Evolutionary conservation across 2,888 invertebrate genomes (phyloP), one percentile per base, ranked within the genome.

Genomic region (Stictocephala bisonia): DNA sequence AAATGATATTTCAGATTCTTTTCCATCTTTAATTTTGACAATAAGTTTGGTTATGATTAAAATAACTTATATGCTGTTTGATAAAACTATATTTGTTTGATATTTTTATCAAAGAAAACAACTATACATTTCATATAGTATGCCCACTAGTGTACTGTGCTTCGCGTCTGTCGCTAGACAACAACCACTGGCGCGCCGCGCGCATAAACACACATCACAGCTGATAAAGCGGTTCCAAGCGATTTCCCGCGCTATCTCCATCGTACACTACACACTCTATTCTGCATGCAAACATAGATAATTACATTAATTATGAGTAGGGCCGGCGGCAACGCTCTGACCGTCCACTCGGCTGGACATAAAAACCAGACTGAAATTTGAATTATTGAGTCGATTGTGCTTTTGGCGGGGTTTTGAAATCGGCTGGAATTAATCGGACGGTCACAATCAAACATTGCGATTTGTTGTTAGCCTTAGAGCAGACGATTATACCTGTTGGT

Each of bases 281-380:
- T n/a, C 56, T 56, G 31, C 4, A 24, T 11, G 13, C 9, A 3
- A 53, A 53, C 56, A 15, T 31, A 56, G 56, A 56, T 56, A 56
- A 56, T 15, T n/a, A 56, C 56, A 26, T 53, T 53, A 53, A 24
- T 53, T 53, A 53, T 53, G 53, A 3, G 53, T 4, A n/a, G 31
- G 13, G 27, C 53, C 53, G 20, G 26, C 53, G 53, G 26, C 13
- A 31, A n/a, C n/a, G n/a, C n/a, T n/a, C n/a, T n/a, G n/a, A n/a
- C n/a, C n/a, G n/a, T n/a, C n/a, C n/a, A n/a, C n/a, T 56, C 27
- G n/a, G 26, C 31, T 26, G 56, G 31, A 27, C 56, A n/a, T 29
- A 56, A 56, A 56, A 56, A 56, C 56, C 56, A 56, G 56, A 56
- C 56, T 56, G 56, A 56, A 56, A 56, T 56, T 56, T 56, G 56